Base-by-base conservation (phyloP, 2,888 invertebrate species). In the Pollenia angustigena region DNA sequence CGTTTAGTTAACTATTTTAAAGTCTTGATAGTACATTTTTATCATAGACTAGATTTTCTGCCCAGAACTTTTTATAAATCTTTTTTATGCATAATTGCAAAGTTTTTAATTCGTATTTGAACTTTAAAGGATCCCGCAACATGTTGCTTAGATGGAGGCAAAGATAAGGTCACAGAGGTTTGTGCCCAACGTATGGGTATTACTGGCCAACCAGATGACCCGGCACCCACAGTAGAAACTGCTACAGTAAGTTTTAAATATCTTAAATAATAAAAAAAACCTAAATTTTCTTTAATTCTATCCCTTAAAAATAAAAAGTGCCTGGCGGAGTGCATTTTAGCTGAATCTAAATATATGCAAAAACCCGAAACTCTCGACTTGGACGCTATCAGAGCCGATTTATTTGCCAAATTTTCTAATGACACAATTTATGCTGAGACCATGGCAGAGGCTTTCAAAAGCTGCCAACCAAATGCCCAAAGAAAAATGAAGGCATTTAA, bases 281-380 rank as follows among this genome's bases (percentile, higher is more conserved):
- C 16, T 11, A 32, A 66, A 7, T 16, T 7, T 12, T 4, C 1
- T 66, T 58, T 66, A 42, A 46, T 66, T 48, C 32, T 11, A 6
- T 56, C 16, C 8, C 1, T 2, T 11, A 11, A 8, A 12, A 8
- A 32, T 1, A 44, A 16, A 44, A 50, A 93, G 93, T 93, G 93
- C 60, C 88, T 93, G n/a, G 93, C 93, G 14, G 92, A 93, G 32
- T 93, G 93, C 75, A 91, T 93, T 10, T 82, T 93, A 3, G 91
- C 86, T 6, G 90, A 92, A 18, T 89, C 92, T 1, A 90, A 90
- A 46, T 93, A 92, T 50, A 88, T 93, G 58, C 80, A 85, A 7
- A 44, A 76, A 48, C 88, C 91, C 0, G 90, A 91, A 48, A 87
- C 85, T n/a, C 83, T 92, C 0, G 87, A 91, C 64, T 60, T 91